Base-by-base conservation (phyloP, 2,888 invertebrate genomes). In the Spilosoma lubricipeda region DNA sequence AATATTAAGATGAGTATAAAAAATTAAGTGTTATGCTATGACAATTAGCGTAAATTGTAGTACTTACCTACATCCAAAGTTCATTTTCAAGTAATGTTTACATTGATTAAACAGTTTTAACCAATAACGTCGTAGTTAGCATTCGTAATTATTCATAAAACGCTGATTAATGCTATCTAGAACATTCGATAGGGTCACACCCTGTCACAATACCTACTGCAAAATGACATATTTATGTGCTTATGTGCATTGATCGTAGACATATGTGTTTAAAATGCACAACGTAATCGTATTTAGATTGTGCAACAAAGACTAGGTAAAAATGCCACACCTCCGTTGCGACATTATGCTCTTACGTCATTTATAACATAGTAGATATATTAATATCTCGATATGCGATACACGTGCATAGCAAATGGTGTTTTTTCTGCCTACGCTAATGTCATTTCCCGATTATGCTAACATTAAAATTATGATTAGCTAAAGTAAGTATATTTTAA, bases 101-200 rank as follows among this genome's bases (percentile, higher is more conserved):
- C 33, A 48, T 48, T 56, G 20, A 23, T 45, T 45, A 67, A 67
- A 67, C 13, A 67, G 13, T 33, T 63, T 67, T 33, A 48, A 67
- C 67, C 30, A 48, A 23, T 30, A 33, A 67, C 67, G 30, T 11
- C 48, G 33, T 48, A 48, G n/a, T 20, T 27, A 4, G 42, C 42
- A 33, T 3, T n/a, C n/a, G 33, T 33, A 3, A 33, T 1, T 3
- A 67, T 67, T 33, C 30, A 33, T 48, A 18, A 67, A 67, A 33
- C 13, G 23, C 30, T 67, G 67, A 67, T 33, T 67, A 23, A 48
- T 48, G 23, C 23, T 4, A 33, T 67, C 23, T 23, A 48, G 30
- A 67, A 67, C n/a, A n/a, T n/a, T n/a, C n/a, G n/a, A n/a, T n/a
- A n/a, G n/a, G n/a, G n/a, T n/a, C n/a, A n/a, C n/a, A n/a, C 11